phyloP scores from a whole-genome alignment of 37 sponge, comb jelly and placozoan genomes.

The Spongilla lacustris region DNA sequence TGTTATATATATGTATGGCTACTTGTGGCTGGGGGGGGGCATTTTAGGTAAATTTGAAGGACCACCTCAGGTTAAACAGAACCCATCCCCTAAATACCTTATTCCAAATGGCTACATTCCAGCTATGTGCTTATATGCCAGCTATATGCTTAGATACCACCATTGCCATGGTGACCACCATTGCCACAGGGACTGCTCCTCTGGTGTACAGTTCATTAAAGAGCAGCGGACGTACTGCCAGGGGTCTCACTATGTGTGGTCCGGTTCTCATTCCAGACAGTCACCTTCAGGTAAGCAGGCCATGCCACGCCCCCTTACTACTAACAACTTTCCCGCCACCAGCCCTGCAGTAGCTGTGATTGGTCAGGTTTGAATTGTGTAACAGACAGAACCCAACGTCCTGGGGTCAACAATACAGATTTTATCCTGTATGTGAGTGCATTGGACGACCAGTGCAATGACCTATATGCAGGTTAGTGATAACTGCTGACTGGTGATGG shows the following conservation, averaged over 20 bases:
- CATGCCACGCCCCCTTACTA: background rate
- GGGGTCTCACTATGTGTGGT: conserved; percentile 34
- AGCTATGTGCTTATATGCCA: no score
- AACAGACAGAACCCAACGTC: background rate
- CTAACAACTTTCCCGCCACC: background rate
- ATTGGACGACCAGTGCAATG: background rate
- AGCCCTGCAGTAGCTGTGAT: conserved; percentile 6
- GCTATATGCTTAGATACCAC: no score
- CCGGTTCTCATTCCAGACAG: conserved; percentile 33
- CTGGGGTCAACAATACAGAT: conserved; percentile 17
- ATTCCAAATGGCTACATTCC: no score
- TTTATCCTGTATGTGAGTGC: conserved; percentile 53
- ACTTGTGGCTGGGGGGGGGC: no score
- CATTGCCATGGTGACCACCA: no score
- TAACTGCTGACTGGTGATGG: background rate
- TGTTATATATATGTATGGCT: no score
- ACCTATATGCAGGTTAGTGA: background rate
- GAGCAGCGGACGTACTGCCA: conserved; percentile 24
- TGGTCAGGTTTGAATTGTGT: background rate
- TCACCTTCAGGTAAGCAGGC: conserved; percentile 21
- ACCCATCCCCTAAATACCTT: no score
- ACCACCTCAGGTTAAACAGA: no score
- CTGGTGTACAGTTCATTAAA: background rate
- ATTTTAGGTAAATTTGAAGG: no score
- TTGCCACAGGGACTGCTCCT: background rate